phyloP scores from a whole-genome alignment of 2,113 vertebrate species.

The Ptilorrhoa leucosticta region DNA sequence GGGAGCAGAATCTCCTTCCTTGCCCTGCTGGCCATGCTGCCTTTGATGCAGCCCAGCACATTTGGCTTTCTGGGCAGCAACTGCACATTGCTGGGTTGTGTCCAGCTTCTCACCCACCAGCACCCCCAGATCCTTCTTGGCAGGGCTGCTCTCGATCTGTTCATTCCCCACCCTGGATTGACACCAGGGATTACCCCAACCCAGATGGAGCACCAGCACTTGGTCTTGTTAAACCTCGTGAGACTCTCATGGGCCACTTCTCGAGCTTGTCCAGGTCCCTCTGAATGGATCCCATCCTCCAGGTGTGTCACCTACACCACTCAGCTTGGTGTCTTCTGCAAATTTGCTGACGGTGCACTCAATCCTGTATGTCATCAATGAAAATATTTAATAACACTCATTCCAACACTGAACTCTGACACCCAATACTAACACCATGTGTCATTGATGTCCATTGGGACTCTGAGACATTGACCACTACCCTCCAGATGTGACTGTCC shows the following conservation, averaged over 20 bases:
- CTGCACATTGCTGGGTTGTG: accelerated
- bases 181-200: not conserved
- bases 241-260: not conserved
- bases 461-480: not conserved
- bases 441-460: not conserved
- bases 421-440: too few relatives aligned
- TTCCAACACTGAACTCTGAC: not conserved
- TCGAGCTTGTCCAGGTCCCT: not conserved
- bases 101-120: not conserved
- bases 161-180: not conserved
- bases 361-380: not conserved
- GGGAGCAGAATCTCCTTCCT: not conserved
- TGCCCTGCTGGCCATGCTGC: accelerated
- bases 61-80: not conserved
- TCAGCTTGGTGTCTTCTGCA: not conserved
- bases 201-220: not conserved
- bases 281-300: not conserved
- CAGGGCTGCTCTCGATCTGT: not conserved
- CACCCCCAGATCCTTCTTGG: not conserved
- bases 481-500: not conserved
- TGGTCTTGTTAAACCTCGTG: not conserved
- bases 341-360: not conserved
- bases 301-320: not conserved
- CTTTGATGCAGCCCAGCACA: not conserved
- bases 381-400: not conserved